These are phyloP conservation scores for Synanthedon vespiformis DNA, from an alignment of 2,888 invertebrate species.

Conservation along the genomic window DNA sequence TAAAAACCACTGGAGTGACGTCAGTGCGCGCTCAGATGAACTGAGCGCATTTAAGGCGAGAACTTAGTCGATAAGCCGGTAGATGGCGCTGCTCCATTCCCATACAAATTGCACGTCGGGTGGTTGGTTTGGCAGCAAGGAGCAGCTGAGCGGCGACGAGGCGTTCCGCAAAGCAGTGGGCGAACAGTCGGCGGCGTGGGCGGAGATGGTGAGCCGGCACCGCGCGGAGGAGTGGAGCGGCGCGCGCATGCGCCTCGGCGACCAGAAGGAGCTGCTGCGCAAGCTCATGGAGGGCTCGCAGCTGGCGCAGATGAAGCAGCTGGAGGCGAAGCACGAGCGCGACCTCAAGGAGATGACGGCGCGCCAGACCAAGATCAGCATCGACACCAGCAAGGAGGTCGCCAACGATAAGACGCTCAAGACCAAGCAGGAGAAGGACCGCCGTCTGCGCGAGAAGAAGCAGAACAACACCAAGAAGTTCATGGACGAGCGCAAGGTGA, in stretches of 20 bases:
- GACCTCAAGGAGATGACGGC: conserved; percentile 97
- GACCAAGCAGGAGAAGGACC: conserved; percentile 97
- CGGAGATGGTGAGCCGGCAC: conserved; percentile 87
- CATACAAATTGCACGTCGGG: no score
- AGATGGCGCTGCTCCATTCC: no score
- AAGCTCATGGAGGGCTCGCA: conserved; percentile 88
- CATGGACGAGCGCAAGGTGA: conserved; percentile 90
- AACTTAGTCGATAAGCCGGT: no score
- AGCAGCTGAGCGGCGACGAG: conserved; percentile 82
- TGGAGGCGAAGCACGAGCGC: conserved; percentile 90
- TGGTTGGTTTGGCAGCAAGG: conserved; percentile 72
- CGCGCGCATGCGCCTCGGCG: conserved; percentile 84
- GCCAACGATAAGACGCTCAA: conserved; percentile 95
- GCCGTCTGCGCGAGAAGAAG: conserved; percentile 92
- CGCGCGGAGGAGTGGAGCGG: conserved; percentile 86
- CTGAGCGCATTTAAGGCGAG: no score
- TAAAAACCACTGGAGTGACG: no score
- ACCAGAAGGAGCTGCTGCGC: conserved; percentile 79
- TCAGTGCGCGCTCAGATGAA: no score
- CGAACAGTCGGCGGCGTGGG: conserved; percentile 96
- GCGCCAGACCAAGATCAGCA: conserved; percentile 94
- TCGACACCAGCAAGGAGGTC: conserved; percentile 96
- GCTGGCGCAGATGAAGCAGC: conserved; percentile 86
- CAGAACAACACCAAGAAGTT: conserved; percentile 98
- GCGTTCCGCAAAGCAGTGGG: conserved; percentile 85